phyloP scores from a whole-genome alignment of 2,113 vertebrate genomes.

The Ginglymostoma cirratum region DNA sequence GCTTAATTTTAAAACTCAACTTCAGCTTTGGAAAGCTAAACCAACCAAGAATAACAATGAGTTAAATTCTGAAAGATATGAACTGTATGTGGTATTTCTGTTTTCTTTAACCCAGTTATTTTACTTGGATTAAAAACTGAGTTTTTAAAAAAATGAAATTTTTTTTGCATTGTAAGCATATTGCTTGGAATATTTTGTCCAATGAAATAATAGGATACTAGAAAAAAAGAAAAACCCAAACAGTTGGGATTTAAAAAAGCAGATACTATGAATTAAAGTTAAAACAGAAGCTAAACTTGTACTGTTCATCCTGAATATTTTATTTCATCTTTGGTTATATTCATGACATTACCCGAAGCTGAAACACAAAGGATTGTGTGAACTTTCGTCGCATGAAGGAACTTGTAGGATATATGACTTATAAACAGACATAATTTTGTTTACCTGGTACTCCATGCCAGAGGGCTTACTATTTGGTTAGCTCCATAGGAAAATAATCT shows the following conservation, averaged over 20 bases:
- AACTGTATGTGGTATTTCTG: neutral
- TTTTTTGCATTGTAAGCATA: neutral
- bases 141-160: neutral
- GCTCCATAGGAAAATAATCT: constrained; percentile 31
- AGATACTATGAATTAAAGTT: neutral
- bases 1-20: neutral
- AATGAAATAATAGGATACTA: neutral
- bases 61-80: neutral
- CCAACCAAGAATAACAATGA: neutral
- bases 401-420: neutral
- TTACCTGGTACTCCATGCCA: constrained; percentile 1
- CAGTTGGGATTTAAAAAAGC: neutral
- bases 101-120: neutral
- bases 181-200: neutral
- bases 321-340: neutral
- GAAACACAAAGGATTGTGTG: neutral
- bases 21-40: neutral
- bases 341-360: neutral
- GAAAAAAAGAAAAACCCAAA: neutral
- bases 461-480: neutral
- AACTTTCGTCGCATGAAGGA: neutral
- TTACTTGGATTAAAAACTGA: neutral
- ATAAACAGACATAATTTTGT: constrained; percentile 34
- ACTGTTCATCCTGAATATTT: neutral
- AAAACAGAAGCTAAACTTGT: neutral